A percentile compares a stretch with the other conserved stretches of the same genome.
Conservation (phyloP, 2,797 vertebrate species). For the Melanotaenia boesemani region DNA sequence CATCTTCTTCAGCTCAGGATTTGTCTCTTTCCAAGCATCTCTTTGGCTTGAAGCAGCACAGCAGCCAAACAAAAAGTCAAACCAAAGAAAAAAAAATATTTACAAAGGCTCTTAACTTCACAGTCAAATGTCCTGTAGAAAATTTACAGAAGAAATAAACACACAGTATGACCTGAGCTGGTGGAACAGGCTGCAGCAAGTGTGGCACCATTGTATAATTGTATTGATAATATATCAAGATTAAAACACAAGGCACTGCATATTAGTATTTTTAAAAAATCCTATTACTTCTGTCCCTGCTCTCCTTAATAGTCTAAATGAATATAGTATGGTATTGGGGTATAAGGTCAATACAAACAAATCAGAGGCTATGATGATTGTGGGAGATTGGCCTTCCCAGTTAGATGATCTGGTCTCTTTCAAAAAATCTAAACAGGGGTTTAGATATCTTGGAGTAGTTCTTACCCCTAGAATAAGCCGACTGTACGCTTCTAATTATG, state of each 20-base stretch:
- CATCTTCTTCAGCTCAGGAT: background rate
- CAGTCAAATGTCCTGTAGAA: background rate
- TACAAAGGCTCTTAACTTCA: background rate
- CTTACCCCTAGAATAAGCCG: too few relatives aligned
- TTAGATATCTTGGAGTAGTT: background rate
- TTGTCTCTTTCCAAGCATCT: background rate
- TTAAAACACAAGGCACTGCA: background rate
- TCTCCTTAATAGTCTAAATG: background rate
- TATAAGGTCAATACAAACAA: background rate
- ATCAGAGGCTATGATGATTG: background rate
- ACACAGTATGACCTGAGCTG: background rate
- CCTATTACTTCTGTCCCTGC: background rate
- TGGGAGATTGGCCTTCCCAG: background rate
- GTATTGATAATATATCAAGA: background rate
- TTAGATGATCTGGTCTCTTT: background rate
- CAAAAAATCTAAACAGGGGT: background rate
- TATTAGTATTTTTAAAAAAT: background rate
- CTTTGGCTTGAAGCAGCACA: background rate
- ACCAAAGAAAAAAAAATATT: background rate
- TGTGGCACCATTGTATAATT: background rate
- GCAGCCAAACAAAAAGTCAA: background rate
- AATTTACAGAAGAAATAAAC: background rate
- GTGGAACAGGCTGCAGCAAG: background rate
- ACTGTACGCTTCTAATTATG: too few relatives aligned
- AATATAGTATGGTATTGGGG: background rate